phyloP scores from a whole-genome alignment of 2,888 invertebrate genomes.

The Desoria tigrina region DNA sequence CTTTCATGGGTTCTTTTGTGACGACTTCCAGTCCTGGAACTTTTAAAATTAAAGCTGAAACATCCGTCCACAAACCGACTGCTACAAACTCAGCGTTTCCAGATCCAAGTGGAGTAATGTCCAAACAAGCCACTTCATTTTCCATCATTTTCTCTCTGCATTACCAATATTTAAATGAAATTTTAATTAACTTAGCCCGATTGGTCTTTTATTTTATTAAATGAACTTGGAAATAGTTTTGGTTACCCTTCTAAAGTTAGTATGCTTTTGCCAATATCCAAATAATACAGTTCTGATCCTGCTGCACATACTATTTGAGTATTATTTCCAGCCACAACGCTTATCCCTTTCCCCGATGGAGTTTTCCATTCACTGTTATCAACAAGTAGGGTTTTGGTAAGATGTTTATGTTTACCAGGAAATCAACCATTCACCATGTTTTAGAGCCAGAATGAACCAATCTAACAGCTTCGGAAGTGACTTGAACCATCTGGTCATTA shows the following conservation, averaged over 20 bases:
- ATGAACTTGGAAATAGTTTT: neutral
- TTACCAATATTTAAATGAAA: too few relatives aligned
- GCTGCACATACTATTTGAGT: slow-evolving; percentile 83
- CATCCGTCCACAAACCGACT: slow-evolving; percentile 96
- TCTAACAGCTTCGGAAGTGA: slow-evolving; percentile 73
- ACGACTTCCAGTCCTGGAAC: slow-evolving; percentile 78
- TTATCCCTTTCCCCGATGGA: slow-evolving; percentile 71
- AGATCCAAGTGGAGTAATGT: slow-evolving; percentile 77
- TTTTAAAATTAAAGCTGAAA: slow-evolving; percentile 82
- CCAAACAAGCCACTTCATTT: slow-evolving; percentile 94
- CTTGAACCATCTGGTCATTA: slow-evolving; percentile 75
- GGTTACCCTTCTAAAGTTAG: slow-evolving; percentile 65
- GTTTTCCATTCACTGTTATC: slow-evolving; percentile 72
- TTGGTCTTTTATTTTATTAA: too few relatives aligned
- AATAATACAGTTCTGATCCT: slow-evolving; percentile 81
- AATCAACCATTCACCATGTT: slow-evolving; percentile 53
- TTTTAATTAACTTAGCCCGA: too few relatives aligned
- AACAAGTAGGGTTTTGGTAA: too few relatives aligned
- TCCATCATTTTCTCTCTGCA: slow-evolving; percentile 72
- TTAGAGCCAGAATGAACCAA: slow-evolving; percentile 70
- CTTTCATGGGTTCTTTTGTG: slow-evolving; percentile 83
- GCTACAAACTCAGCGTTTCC: slow-evolving; percentile 75
- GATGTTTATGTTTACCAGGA: too few relatives aligned
- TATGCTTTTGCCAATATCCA: slow-evolving; percentile 70
- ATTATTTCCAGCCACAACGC: slow-evolving; percentile 81